These are phyloP conservation scores for Rallus crepitans DNA, from an alignment of 2,797 vertebrate species.

Conservation along the genomic window DNA sequence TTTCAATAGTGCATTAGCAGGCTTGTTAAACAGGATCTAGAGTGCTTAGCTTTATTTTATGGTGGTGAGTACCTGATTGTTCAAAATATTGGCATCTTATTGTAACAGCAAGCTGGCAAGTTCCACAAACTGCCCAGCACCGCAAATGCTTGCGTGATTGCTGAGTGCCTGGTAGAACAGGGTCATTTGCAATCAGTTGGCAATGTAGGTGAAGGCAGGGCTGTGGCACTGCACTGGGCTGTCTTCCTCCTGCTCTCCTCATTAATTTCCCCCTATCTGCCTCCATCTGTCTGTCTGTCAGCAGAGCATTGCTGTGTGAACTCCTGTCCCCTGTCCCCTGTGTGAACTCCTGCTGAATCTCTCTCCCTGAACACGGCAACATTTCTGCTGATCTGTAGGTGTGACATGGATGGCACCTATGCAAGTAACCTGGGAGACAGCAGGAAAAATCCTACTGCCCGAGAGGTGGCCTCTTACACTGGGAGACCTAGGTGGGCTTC, in stretches of 20 bases:
- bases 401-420: not conserved
- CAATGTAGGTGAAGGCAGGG: not conserved
- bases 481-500: not conserved
- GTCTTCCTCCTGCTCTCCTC: not conserved
- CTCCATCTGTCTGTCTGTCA: accelerated
- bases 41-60: slow-evolving; percentile 42
- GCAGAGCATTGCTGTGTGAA: not conserved
- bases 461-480: accelerated
- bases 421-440: not conserved
- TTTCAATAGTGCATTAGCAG: slow-evolving; percentile 47
- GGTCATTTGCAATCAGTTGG: not conserved
- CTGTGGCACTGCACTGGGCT: not conserved
- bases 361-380: not conserved
- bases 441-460: not conserved
- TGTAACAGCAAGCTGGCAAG: not conserved
- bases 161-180: not conserved
- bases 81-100: slow-evolving; percentile 28
- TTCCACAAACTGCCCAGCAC: not conserved
- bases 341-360: not conserved
- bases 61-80: not conserved
- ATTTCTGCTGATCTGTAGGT: not conserved
- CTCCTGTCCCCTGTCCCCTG: not conserved
- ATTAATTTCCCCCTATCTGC: not conserved
- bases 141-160: not conserved
- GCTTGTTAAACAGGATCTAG: slow-evolving; percentile 54